These are phyloP conservation scores for Menura novaehollandiae DNA, from an alignment of 2,113 vertebrate species.

Conservation along the genomic window DNA sequence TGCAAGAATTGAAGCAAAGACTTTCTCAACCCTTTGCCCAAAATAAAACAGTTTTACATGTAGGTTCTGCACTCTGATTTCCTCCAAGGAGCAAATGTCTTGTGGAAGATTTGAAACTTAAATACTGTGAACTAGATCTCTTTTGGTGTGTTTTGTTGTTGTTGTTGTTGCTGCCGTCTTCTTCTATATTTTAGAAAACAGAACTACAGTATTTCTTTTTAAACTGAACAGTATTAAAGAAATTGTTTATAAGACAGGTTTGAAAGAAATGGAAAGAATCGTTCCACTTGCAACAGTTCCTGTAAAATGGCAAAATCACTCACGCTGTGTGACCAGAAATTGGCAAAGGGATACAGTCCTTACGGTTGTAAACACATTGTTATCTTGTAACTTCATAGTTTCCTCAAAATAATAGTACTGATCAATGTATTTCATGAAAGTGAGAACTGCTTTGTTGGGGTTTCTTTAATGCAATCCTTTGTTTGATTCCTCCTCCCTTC, in stretches of 20 bases:
- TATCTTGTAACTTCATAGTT: background rate
- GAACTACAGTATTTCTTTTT: background rate
- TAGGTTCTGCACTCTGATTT: background rate
- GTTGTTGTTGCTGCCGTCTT: background rate
- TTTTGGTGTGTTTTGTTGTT: background rate
- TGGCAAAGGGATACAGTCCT: background rate
- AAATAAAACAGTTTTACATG: background rate
- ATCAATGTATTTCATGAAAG: background rate
- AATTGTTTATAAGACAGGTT: accelerated
- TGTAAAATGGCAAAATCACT: background rate
- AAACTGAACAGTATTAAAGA: background rate
- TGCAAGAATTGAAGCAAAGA: background rate
- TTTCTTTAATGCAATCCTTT: background rate
- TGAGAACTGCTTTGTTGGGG: background rate
- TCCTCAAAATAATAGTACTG: background rate
- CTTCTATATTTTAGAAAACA: background rate
- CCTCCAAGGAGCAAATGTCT: background rate
- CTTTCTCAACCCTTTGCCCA: background rate
- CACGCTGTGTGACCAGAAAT: background rate
- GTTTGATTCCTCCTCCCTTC: background rate
- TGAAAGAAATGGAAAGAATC: background rate
- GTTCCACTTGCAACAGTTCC: background rate
- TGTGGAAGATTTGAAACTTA: background rate
- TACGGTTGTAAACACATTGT: background rate
- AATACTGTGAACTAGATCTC: background rate